Evolutionary conservation across 2,888 invertebrate species (phyloP).

Genomic region (Danaus chrysippus): DNA sequence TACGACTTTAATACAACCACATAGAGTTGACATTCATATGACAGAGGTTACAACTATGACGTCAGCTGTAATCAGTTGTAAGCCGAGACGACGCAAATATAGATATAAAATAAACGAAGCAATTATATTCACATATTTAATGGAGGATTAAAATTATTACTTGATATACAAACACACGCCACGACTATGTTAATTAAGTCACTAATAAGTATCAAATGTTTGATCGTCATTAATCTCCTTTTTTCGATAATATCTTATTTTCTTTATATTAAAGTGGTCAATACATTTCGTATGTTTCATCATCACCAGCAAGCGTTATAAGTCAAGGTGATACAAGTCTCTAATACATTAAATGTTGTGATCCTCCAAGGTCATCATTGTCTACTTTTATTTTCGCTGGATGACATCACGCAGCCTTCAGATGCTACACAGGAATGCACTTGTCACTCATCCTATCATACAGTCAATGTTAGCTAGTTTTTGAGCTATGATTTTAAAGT

Average conservation of each 20-base stretch:
- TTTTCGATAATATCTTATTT: too few relatives aligned
- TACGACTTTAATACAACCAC: neutral
- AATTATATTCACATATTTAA: neutral
- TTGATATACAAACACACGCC: neutral
- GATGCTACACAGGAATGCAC: neutral
- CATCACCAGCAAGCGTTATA: too few relatives aligned
- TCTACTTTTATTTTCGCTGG: conserved; percentile 45
- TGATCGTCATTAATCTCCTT: too few relatives aligned
- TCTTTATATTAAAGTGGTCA: too few relatives aligned
- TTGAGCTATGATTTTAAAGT: too few relatives aligned
- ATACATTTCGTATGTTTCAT: too few relatives aligned
- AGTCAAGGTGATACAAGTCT: too few relatives aligned
- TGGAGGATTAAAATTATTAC: neutral
- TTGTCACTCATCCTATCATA: neutral
- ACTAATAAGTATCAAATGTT: neutral
- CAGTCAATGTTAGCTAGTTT: too few relatives aligned
- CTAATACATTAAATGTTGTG: neutral
- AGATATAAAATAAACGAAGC: conserved; percentile 14
- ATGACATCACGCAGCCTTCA: conserved; percentile 43
- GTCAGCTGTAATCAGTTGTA: conserved; percentile 27
- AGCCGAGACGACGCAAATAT: conserved; percentile 25
- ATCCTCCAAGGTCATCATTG: neutral
- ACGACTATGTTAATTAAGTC: neutral
- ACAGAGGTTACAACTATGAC: conserved; percentile 12
- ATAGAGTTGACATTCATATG: conserved; percentile 17